phyloP scores from a whole-genome alignment of 2,113 vertebrate genomes.

The Sinocyclocheilus anophthalmus region DNA sequence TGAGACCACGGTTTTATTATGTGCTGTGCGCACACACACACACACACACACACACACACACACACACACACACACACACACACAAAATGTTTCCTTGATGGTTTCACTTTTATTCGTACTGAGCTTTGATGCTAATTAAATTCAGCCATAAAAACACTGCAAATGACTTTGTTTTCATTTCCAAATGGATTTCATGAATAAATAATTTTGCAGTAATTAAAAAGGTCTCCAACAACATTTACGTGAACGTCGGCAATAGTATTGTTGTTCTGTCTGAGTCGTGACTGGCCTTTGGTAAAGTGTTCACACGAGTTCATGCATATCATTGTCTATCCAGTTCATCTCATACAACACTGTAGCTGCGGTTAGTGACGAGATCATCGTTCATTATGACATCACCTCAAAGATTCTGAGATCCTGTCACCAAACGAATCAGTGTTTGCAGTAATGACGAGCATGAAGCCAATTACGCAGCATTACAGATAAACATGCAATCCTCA shows the following conservation, averaged over 20 bases:
- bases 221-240: background rate
- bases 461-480: background rate
- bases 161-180: background rate
- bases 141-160: background rate
- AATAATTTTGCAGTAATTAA: background rate
- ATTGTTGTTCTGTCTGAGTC: background rate
- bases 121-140: slow-evolving; percentile 6
- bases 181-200: slow-evolving; percentile 11
- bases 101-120: background rate
- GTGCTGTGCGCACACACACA: background rate
- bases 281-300: background rate
- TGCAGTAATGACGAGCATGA: background rate
- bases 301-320: background rate
- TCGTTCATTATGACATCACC: background rate
- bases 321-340: background rate
- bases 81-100: background rate
- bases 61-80: background rate
- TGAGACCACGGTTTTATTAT: background rate
- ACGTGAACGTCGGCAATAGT: background rate
- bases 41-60: background rate
- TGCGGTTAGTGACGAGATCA: background rate
- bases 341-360: background rate
- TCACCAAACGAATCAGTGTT: background rate
- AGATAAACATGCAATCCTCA: background rate
- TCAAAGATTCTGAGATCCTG: background rate